phyloP scores from a whole-genome alignment of 2,888 invertebrate genomes.

The Aleiodes alternator region DNA sequence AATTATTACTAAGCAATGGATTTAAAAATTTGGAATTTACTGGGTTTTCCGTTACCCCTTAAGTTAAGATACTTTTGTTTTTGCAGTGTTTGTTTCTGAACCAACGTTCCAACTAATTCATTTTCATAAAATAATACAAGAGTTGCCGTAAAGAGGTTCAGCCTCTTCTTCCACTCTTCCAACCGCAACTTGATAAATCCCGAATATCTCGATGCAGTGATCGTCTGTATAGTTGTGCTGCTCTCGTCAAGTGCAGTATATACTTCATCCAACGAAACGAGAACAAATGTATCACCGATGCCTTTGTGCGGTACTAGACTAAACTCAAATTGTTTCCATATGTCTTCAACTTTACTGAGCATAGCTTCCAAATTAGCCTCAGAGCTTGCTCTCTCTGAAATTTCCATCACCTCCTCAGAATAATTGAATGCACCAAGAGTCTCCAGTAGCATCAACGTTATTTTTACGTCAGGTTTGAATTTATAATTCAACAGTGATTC shows the following conservation, averaged over 20 bases:
- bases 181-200: conserved; percentile 89
- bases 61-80: too few species aligned
- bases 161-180: conserved; percentile 86
- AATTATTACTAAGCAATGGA: too few species aligned
- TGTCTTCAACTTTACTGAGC: conserved; percentile 88
- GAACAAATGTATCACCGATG: conserved; percentile 87
- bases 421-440: conserved; percentile 85
- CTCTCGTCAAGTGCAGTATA: conserved; percentile 90
- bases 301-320: conserved; percentile 87
- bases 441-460: conserved; percentile 83
- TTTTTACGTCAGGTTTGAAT: conserved; percentile 81
- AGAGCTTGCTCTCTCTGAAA: conserved; percentile 91
- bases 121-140: conserved; percentile 78
- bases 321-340: conserved; percentile 83
- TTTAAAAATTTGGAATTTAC: too few species aligned
- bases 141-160: conserved; percentile 89
- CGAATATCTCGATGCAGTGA: conserved; percentile 90
- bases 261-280: conserved; percentile 91
- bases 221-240: conserved; percentile 90
- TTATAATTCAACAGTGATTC: conserved; percentile 85
- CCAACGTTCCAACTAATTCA: neutral
- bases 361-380: conserved; percentile 89
- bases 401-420: conserved; percentile 86
- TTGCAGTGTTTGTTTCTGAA: too few species aligned
- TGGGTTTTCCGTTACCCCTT: too few species aligned